Conservation (phyloP, 2,113 vertebrate genomes). For the Nipponia nippon region DNA sequence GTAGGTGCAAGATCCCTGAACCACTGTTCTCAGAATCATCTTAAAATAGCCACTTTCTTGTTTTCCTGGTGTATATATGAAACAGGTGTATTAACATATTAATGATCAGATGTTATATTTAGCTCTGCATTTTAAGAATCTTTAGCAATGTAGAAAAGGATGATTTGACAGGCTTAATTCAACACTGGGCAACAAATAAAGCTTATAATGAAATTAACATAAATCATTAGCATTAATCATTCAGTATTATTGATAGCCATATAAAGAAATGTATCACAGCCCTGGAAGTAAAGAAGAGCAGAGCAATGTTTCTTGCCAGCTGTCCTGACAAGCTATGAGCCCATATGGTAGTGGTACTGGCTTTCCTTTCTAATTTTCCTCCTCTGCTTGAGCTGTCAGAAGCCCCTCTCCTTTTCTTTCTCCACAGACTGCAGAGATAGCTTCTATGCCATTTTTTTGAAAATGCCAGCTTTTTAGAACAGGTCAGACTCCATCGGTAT, state of each 20-base stretch:
- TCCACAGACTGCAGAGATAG: background rate
- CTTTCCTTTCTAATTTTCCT: conserved; percentile 71
- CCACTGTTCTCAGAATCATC: background rate
- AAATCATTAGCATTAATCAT: conserved; percentile 80
- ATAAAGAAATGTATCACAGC: conserved; percentile 63
- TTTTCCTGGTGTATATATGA: conserved; percentile 22
- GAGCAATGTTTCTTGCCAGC: conserved; percentile 68
- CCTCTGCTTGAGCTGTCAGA: conserved; percentile 68
- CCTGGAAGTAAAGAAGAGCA: conserved; percentile 57
- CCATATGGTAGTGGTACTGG: conserved; percentile 48
- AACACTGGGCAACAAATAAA: conserved; percentile 75
- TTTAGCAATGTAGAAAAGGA: conserved; percentile 58
- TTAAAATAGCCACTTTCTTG: background rate
- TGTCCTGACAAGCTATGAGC: conserved; percentile 63
- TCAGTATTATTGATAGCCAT: conserved; percentile 74
- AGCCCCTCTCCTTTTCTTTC: background rate
- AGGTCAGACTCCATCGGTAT: conserved; percentile 58
- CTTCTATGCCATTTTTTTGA: background rate
- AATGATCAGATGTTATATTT: conserved; percentile 67
- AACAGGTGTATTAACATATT: conserved; percentile 64
- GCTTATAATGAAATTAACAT: conserved; percentile 82
- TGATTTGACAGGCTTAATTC: conserved; percentile 76
- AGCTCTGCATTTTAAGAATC: conserved; percentile 70
- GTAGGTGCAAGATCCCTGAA: background rate
- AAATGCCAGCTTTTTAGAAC: conserved; percentile 52